Evolutionary conservation across 2,113 vertebrate species (phyloP).

Genomic region (Cervus canadensis): DNA sequence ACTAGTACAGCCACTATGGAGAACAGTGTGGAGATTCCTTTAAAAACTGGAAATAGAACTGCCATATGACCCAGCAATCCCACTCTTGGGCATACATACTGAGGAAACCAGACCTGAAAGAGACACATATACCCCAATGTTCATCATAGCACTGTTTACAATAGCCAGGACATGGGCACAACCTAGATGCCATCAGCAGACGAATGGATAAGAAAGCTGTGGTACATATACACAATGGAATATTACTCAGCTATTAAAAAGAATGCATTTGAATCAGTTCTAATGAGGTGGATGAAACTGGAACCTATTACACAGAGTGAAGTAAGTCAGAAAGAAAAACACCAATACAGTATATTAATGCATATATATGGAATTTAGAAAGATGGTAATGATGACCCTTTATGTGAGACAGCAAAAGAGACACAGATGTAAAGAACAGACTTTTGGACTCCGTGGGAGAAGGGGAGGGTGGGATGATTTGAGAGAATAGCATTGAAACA

Average conservation of each 20-base stretch:
- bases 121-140: background rate
- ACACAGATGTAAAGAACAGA: background rate
- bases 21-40: background rate
- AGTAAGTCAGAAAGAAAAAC: background rate
- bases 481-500: background rate
- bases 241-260: background rate
- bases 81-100: background rate
- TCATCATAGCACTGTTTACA: background rate
- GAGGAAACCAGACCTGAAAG: background rate
- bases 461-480: background rate
- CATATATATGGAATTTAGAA: background rate
- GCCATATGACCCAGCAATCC: background rate
- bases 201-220: background rate
- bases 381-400: background rate
- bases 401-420: background rate
- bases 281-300: background rate
- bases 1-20: background rate
- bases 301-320: background rate
- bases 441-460: background rate
- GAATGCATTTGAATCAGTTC: background rate
- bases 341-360: background rate
- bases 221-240: background rate
- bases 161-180: background rate
- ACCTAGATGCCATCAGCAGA: background rate
- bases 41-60: background rate